Conservation (phyloP, 2,888 invertebrate species). For the Euzetes globulus region DNA sequence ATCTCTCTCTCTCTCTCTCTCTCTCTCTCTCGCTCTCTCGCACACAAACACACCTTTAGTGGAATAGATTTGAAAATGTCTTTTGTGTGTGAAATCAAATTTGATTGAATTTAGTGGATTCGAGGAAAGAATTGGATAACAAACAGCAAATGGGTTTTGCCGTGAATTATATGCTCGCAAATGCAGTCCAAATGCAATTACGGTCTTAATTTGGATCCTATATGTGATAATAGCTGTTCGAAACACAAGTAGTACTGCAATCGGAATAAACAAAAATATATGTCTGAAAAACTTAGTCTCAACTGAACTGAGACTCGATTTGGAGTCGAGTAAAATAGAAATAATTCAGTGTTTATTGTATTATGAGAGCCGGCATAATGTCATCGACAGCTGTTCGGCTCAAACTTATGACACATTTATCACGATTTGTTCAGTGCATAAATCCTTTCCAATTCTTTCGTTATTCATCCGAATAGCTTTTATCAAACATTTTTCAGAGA, state of each 20-base stretch:
- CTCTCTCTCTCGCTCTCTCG: too few relatives aligned
- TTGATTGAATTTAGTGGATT: too few relatives aligned
- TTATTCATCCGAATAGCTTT: not conserved
- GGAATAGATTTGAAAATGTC: too few relatives aligned
- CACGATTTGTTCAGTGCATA: conserved; percentile 3
- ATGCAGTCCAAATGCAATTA: too few relatives aligned
- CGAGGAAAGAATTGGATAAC: too few relatives aligned
- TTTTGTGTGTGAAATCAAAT: too few relatives aligned
- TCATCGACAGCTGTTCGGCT: conserved; percentile 12
- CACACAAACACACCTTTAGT: too few relatives aligned
- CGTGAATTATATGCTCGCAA: too few relatives aligned
- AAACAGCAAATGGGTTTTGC: too few relatives aligned
- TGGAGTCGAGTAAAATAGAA: not conserved
- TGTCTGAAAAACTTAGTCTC: not conserved
- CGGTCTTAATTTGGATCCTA: not conserved
- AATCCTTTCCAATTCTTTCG: not conserved
- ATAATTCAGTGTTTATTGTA: conserved; percentile 10
- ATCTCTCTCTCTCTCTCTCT: too few relatives aligned
- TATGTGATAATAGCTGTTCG: conserved; percentile 1
- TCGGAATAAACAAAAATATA: not conserved
- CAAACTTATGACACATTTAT: not conserved
- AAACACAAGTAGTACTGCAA: not conserved
- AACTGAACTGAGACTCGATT: not conserved
- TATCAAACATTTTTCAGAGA: not conserved
- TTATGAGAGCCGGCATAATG: not conserved